phyloP scores from a whole-genome alignment of 2,888 invertebrate species.

The Platycheirus rosarum region DNA sequence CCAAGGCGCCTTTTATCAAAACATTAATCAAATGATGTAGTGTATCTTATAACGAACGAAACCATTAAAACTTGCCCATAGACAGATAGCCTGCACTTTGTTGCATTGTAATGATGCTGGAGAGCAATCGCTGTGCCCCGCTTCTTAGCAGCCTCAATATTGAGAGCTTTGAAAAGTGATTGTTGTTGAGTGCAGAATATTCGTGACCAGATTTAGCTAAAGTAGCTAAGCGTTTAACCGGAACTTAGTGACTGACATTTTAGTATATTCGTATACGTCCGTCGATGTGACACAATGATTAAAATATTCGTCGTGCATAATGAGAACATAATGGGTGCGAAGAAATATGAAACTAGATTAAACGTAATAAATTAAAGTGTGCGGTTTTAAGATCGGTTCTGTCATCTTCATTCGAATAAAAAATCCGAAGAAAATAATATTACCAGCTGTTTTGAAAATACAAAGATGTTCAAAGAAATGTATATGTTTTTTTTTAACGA shows the following conservation, averaged over 20 bases:
- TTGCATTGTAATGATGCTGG: slow-evolving; percentile 65
- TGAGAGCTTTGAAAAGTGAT: slow-evolving; percentile 61
- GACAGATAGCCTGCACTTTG: slow-evolving; percentile 20
- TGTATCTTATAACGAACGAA: slow-evolving; percentile 18
- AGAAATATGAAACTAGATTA: neutral
- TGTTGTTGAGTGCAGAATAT: slow-evolving; percentile 64
- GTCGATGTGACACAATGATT: neutral
- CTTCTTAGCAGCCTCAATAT: slow-evolving; percentile 45
- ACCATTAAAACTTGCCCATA: slow-evolving; percentile 34
- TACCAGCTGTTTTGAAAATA: too few relatives aligned
- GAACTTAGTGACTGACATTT: slow-evolving; percentile 61
- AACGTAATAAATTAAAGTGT: neutral
- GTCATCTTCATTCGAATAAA: too few relatives aligned
- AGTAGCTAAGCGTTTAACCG: slow-evolving; percentile 58
- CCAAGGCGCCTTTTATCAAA: slow-evolving; percentile 42
- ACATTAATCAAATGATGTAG: slow-evolving; percentile 46
- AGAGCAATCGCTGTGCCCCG: slow-evolving; percentile 31
- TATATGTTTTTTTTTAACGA: too few relatives aligned
- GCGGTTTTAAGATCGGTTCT: too few relatives aligned
- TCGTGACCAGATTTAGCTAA: slow-evolving; percentile 65
- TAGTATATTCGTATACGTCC: slow-evolving; percentile 22
- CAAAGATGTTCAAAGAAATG: too few relatives aligned
- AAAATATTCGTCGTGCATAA: neutral
- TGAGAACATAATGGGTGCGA: neutral
- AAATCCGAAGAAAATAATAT: too few relatives aligned